Evolutionary conservation across 2,113 vertebrate genomes (phyloP).

Genomic region (Coptodon rendalli): DNA sequence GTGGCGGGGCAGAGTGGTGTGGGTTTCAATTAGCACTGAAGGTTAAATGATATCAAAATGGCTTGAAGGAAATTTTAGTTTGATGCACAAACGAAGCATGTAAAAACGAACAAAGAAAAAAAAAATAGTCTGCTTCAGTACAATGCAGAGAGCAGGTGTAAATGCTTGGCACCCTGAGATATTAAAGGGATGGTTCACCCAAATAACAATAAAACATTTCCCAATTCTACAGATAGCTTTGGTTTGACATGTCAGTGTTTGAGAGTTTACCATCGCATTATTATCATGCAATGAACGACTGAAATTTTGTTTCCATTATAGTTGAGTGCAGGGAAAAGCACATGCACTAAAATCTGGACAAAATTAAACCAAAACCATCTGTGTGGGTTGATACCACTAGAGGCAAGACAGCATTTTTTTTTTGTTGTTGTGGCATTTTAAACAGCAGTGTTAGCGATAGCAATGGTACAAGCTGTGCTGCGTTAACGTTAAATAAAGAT

Average conservation of each 20-base stretch:
- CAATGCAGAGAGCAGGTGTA: neutral
- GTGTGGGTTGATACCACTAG: neutral
- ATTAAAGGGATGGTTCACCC: neutral
- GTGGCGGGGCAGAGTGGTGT: neutral
- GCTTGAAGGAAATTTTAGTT: neutral
- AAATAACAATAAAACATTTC: neutral
- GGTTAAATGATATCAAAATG: neutral
- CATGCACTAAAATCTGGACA: neutral
- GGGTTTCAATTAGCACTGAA: neutral
- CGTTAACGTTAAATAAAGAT: neutral
- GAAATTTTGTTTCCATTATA: neutral
- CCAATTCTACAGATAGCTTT: neutral
- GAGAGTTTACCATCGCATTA: neutral
- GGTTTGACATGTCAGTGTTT: neutral
- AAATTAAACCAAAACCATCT: neutral
- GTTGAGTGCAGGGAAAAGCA: neutral
- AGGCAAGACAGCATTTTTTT: neutral
- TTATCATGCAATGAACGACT: neutral
- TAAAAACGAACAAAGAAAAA: neutral
- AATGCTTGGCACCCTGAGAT: constrained; percentile 22
- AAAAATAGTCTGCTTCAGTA: neutral
- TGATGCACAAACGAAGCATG: neutral
- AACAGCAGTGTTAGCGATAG: neutral
- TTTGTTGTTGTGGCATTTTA: neutral
- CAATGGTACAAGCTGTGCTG: neutral